Conservation (phyloP, 2,888 invertebrate species). For the Drosophila atripex region DNA sequence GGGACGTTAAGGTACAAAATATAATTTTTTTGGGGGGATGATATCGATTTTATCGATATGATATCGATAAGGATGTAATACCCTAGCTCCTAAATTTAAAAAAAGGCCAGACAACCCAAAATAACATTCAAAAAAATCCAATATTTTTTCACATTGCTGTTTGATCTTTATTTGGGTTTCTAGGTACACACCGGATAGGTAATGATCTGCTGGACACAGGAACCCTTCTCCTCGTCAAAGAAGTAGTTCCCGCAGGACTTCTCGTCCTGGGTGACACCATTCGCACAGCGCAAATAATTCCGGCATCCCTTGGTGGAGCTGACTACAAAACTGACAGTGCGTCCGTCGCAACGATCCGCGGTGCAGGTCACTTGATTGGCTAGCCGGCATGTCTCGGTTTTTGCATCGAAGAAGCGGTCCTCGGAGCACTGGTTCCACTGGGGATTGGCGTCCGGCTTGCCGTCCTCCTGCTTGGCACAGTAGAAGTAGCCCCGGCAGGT, state of each 20-base stretch:
- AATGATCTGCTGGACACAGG: constrained; percentile 61
- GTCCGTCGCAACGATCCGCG: constrained; percentile 80
- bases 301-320: constrained; percentile 71
- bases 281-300: constrained; percentile 66
- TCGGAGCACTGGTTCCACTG: constrained; percentile 62
- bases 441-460: constrained; percentile 61
- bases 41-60: too few species aligned
- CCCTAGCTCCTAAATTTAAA: background rate
- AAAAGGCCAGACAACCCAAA: background rate
- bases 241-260: constrained; percentile 71
- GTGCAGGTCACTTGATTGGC: constrained; percentile 60
- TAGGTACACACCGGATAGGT: constrained; percentile 52
- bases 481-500: constrained; percentile 76
- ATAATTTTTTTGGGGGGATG: too few species aligned
- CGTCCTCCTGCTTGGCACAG: constrained; percentile 48
- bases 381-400: constrained; percentile 48
- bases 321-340: constrained; percentile 62
- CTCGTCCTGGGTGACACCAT: constrained; percentile 56
- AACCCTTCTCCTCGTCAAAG: constrained; percentile 67
- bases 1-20: too few species aligned
- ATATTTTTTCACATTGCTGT: background rate
- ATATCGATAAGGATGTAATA: too few species aligned
- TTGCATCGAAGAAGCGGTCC: constrained; percentile 68
- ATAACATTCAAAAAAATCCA: background rate
- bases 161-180: background rate